Evolutionary conservation across 1,140 invertebrate species (phyloP).

Genomic region (Cylas formicarius): DNA sequence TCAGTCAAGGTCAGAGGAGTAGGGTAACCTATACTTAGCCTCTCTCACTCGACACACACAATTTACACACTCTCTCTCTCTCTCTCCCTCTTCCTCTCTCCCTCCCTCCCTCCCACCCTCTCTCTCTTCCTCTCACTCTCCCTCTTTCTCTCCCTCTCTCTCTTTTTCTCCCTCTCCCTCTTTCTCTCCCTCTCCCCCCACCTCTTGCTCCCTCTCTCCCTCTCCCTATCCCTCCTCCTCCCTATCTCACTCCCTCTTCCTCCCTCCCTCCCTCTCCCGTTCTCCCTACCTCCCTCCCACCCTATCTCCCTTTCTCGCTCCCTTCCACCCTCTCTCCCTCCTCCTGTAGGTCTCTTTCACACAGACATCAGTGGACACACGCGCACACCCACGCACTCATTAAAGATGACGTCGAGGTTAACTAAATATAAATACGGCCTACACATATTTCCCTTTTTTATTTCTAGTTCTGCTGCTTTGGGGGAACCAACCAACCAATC

Average conservation of each 20-base stretch:
- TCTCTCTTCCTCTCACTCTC: slow-evolving; percentile 2
- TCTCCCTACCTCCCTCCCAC: not conserved
- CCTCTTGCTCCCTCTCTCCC: not conserved
- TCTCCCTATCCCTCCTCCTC: not conserved
- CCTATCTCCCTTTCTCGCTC: not conserved
- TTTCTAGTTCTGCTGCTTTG: too few relatives aligned
- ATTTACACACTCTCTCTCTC: not conserved
- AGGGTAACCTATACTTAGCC: too few relatives aligned
- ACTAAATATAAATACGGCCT: too few relatives aligned
- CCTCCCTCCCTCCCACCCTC: not conserved
- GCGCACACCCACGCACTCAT: too few relatives aligned
- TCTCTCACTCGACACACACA: too few relatives aligned
- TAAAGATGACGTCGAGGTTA: too few relatives aligned
- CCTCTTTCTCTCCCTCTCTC: too few relatives aligned
- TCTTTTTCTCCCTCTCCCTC: not conserved
- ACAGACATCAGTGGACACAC: too few relatives aligned
- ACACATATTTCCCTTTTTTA: too few relatives aligned
- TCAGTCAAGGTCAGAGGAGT: too few relatives aligned
- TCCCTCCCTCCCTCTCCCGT: not conserved
- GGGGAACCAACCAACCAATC: too few relatives aligned
- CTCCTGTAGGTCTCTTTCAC: not conserved
- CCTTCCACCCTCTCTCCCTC: not conserved
- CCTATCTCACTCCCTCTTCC: not conserved
- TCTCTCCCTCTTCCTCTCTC: not conserved
- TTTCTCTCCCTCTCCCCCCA: not conserved